Evolutionary conservation across 2,797 vertebrate genomes (phyloP), one percentile per base, ranked within the genome.

Genomic region (Lagocephalus sceleratus): DNA sequence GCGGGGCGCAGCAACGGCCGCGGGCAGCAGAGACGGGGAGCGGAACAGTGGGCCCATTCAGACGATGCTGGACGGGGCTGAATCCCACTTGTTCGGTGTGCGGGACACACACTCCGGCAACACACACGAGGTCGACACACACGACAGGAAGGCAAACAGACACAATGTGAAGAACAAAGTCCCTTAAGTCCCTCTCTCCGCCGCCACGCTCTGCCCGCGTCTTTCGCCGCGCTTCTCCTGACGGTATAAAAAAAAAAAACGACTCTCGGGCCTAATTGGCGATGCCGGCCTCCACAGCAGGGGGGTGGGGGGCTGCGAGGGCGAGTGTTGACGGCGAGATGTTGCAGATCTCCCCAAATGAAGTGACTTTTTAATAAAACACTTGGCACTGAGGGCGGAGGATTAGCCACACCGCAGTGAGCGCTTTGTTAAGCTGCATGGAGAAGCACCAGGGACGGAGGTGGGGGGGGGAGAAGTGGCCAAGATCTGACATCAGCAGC

Each of bases 301-400:
- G 40, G 6, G 32, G 67, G 71, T 47, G 2, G 59, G 57, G 69
- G 78, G 66, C 75, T 57, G 72, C 73, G 71, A 65, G 56, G 62
- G 62, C 42, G 42, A 63, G 64, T 54, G 29, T 75, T 58, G 68
- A 46, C 2, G 44, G 47, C 63, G 63, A 61, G 75, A 87, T 74
- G 83, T 68, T 66, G 78, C 75, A 62, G 75, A 86, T 84, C 75
- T 79, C 68, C 69, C 71, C 55, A 87, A 88, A 85, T 87, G 57
- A 88, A 88, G 83, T 82, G 85, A 88, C 79, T 86, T 86, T 69
- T 73, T 85, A 84, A 88, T 89, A 90, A 88, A 88, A 86, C 75
- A 79, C 71, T 51, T 77, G 72, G 71, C 66, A 76, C 66, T 57
- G 66, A 79, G 78, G 75, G 80, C 73, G 60, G 66, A 54, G 89